phyloP scores from a whole-genome alignment of 2,797 vertebrate species.

The Alca torda region DNA sequence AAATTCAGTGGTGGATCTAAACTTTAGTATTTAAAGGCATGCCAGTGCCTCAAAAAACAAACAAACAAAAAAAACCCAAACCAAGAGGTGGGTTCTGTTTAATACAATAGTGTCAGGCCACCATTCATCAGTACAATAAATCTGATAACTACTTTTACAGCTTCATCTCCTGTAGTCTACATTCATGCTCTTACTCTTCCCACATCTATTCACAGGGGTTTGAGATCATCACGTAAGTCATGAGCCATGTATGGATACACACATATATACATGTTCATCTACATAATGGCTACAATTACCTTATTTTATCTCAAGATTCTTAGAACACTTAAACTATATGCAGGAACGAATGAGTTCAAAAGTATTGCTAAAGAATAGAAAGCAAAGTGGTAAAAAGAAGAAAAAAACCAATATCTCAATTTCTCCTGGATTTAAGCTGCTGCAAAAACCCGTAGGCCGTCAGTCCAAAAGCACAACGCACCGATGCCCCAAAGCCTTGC shows the following conservation, averaged over 20 bases:
- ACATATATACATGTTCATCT: rapidly evolving
- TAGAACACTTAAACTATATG: neutral
- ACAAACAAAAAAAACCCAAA: neutral
- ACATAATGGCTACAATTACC: neutral
- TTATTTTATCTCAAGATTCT: neutral
- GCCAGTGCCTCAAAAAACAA: neutral
- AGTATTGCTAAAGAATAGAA: neutral
- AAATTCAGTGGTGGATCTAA: neutral
- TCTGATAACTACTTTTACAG: neutral
- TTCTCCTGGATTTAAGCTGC: neutral
- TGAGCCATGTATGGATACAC: rapidly evolving
- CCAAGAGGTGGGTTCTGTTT: neutral
- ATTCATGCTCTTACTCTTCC: neutral
- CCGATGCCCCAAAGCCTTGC: neutral
- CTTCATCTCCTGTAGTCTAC: neutral
- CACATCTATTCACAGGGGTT: neutral
- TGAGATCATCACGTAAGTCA: neutral
- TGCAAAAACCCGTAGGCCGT: neutral
- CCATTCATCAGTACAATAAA: no score
- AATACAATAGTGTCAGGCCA: neutral
- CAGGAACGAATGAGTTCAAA: neutral
- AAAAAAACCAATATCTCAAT: neutral
- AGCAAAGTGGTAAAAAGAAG: neutral
- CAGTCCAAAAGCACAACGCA: neutral
- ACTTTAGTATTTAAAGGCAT: neutral